A percentile compares a stretch with the other conserved stretches of the same genome.
Conservation (phyloP, 2,888 invertebrate genomes). For the Amphipyra tragopoginis region DNA sequence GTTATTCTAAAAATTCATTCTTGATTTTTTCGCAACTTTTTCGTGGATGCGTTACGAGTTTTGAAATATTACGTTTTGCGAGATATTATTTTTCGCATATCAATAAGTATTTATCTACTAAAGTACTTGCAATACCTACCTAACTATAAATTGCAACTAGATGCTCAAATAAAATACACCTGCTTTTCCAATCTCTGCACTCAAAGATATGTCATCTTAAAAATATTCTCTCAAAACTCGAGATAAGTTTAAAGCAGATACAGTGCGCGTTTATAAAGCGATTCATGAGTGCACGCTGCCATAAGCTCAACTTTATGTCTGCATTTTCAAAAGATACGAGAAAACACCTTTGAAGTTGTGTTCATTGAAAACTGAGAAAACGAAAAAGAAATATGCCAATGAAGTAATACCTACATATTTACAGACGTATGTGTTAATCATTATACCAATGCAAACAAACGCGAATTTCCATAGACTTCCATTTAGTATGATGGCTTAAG, state of each 20-base stretch:
- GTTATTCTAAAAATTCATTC: conserved; percentile 19
- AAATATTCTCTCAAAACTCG: conserved; percentile 39
- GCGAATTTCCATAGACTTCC: neutral
- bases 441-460: neutral
- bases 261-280: conserved; percentile 29
- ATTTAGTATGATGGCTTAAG: neutral
- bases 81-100: too few relatives aligned
- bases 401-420: too few relatives aligned
- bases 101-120: too few relatives aligned
- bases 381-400: neutral
- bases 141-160: neutral
- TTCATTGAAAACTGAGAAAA: conserved; percentile 5
- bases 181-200: conserved; percentile 11
- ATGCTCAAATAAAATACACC: conserved; percentile 18
- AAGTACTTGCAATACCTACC: too few relatives aligned
- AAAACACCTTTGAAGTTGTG: conserved; percentile 14
- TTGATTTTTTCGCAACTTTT: conserved; percentile 9
- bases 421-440: neutral
- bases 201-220: conserved; percentile 25
- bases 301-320: conserved; percentile 23
- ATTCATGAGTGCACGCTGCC: conserved; percentile 33
- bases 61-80: too few relatives aligned
- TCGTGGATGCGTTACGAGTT: neutral
- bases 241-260: conserved; percentile 29
- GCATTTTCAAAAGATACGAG: conserved; percentile 21